phyloP scores from a whole-genome alignment of 2,113 vertebrate genomes.

The Castor canadensis region DNA sequence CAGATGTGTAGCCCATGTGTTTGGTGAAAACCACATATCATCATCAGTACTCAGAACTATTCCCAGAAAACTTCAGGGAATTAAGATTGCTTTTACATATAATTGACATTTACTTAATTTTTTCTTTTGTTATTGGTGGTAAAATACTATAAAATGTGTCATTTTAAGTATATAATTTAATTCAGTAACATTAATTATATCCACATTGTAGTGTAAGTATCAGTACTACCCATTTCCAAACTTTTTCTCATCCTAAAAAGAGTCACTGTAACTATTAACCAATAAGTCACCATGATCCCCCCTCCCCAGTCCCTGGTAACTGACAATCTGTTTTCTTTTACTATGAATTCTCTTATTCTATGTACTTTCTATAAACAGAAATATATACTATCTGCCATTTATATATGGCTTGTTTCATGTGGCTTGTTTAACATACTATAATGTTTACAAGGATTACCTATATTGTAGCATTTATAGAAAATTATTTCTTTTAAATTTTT shows the following conservation, averaged over 20 bases:
- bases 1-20: neutral
- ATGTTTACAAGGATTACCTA: neutral
- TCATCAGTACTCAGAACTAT: neutral
- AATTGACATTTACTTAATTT: neutral
- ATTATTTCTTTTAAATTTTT: too few species aligned
- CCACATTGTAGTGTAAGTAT: neutral
- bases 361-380: neutral
- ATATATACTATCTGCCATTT: neutral
- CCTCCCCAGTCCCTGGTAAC: neutral
- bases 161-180: constrained; percentile 19
- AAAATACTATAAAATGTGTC: neutral
- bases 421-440: neutral
- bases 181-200: constrained; percentile 8
- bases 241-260: neutral
- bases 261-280: neutral
- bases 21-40: neutral
- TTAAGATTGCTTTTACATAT: neutral
- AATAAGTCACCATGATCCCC: neutral
- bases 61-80: neutral
- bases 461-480: neutral
- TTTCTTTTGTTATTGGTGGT: neutral
- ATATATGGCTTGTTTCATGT: neutral
- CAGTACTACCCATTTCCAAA: neutral
- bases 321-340: neutral
- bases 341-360: neutral